These are phyloP conservation scores for Podabrus alpinus DNA, from an alignment of 2,888 invertebrate genomes.

Conservation along the genomic window DNA sequence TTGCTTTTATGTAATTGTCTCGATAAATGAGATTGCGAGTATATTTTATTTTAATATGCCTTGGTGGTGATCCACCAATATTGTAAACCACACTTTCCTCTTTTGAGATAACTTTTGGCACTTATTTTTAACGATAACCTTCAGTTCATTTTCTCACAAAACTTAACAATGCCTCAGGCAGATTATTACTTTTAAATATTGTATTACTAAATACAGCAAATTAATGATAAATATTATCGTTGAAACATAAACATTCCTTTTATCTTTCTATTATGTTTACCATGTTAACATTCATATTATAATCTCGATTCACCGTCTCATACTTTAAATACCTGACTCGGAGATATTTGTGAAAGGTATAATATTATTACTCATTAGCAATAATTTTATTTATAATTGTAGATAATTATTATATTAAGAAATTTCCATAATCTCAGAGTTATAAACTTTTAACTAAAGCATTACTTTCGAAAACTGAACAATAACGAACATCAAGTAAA, in stretches of 20 bases:
- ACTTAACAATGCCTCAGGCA: background rate
- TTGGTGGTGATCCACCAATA: no score
- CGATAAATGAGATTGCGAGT: no score
- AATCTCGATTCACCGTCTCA: background rate
- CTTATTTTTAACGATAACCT: background rate
- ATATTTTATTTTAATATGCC: no score
- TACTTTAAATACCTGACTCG: background rate
- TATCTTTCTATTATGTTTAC: background rate
- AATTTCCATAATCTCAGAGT: background rate
- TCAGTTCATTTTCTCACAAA: background rate
- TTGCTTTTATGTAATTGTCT: background rate
- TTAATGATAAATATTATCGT: background rate
- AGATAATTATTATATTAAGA: background rate
- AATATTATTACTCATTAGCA: background rate
- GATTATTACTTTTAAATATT: background rate
- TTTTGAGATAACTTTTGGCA: background rate
- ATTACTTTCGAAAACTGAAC: background rate
- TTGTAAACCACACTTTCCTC: no score
- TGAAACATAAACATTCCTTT: background rate
- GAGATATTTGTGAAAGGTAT: background rate
- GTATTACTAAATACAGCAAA: background rate
- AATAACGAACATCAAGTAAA: background rate
- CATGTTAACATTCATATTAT: background rate
- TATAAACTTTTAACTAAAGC: background rate
- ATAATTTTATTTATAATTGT: background rate